Percentiles rank a stretch among this genome's conserved stretches.
Conservation (phyloP, 2,113 vertebrate genomes). For the Nyctibius bracteatus region DNA sequence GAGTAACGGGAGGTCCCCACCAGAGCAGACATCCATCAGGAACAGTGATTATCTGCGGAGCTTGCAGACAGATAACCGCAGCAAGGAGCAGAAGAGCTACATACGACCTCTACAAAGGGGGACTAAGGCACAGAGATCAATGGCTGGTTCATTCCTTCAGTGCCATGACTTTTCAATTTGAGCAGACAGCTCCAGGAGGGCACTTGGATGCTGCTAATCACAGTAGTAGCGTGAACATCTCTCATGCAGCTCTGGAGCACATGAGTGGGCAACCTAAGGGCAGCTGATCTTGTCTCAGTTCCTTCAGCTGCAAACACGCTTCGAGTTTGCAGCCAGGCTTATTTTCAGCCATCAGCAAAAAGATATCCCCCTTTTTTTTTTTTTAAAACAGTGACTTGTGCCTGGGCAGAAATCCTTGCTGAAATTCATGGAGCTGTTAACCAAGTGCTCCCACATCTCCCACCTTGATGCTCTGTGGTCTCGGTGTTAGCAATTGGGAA, state of each 20-base stretch:
- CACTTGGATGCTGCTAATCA: not conserved
- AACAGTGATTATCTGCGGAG: not conserved
- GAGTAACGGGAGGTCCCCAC: not conserved
- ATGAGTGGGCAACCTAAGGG: not conserved
- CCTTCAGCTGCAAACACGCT: not conserved
- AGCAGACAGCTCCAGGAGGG: not conserved
- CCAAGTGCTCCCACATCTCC: not conserved
- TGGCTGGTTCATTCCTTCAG: not conserved
- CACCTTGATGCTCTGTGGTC: too few species aligned
- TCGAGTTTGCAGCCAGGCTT: not conserved
- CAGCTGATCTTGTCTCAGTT: not conserved
- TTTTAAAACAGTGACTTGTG: too few species aligned
- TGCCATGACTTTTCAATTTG: not conserved
- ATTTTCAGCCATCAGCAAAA: not conserved
- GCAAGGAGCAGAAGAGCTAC: not conserved
- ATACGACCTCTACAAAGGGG: not conserved
- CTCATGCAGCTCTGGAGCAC: rapidly evolving
- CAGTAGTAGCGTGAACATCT: not conserved
- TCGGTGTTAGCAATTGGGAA: too few species aligned
- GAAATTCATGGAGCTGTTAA: not conserved
- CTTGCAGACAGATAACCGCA: not conserved
- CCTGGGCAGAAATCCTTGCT: not conserved
- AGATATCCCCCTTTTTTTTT: not conserved
- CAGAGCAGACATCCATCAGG: not conserved
- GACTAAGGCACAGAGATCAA: not conserved